Conservation (phyloP, 2,888 invertebrate genomes). For the Mesoligia furuncula region DNA sequence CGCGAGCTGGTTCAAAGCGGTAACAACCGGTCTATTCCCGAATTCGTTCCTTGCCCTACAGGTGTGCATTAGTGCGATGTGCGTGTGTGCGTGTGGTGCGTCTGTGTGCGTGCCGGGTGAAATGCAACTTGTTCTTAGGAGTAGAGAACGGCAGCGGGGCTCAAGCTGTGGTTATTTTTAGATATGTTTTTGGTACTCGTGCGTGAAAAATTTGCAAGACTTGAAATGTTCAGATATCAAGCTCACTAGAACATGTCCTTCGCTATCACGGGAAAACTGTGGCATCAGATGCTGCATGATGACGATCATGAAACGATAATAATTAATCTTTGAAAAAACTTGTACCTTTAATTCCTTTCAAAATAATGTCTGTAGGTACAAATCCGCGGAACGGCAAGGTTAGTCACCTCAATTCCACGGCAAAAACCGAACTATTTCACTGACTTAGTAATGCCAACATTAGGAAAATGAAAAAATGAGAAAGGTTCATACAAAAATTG, state of each 20-base stretch:
- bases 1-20: conserved; percentile 62
- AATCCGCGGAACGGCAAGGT: not conserved
- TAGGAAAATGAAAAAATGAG: not conserved
- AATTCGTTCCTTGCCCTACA: conserved; percentile 77
- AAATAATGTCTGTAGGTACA: not conserved
- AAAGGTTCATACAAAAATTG: not conserved
- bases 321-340: not conserved
- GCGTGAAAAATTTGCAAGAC: conserved; percentile 40
- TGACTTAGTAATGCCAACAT: not conserved
- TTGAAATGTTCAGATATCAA: conserved; percentile 3
- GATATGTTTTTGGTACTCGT: conserved; percentile 46
- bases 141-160: conserved; percentile 81
- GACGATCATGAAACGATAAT: not conserved
- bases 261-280: not conserved
- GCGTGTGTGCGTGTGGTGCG: conserved; percentile 66
- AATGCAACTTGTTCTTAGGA: conserved; percentile 89
- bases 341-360: not conserved
- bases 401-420: not conserved
- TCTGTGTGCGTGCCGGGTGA: conserved; percentile 81
- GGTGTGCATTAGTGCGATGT: conserved; percentile 78
- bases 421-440: not conserved
- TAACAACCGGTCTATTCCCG: conserved; percentile 75
- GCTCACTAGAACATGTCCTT: no score
- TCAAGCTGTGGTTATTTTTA: conserved; percentile 68
- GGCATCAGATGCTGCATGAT: not conserved